phyloP scores from a whole-genome alignment of 2,797 vertebrate species.

The Mycteria americana region DNA sequence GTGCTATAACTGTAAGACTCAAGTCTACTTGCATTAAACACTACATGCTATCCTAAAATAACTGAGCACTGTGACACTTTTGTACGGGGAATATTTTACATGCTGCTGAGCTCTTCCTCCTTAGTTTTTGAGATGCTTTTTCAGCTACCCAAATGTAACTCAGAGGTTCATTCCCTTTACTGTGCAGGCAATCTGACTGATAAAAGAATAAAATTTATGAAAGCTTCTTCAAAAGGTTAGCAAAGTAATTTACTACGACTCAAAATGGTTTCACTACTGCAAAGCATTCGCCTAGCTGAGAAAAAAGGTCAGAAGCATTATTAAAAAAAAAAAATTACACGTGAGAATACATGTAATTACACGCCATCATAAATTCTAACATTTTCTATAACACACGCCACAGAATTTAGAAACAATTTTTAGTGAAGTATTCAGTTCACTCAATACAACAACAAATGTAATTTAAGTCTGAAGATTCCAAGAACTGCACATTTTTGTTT shows the following conservation, averaged over 20 bases:
- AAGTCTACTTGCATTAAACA: neutral
- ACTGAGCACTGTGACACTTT: neutral
- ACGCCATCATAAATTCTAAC: neutral
- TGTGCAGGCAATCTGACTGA: neutral
- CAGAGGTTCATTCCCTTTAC: neutral
- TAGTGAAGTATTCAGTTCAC: accelerated
- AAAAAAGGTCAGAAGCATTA: conserved; percentile 23
- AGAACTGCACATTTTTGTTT: neutral
- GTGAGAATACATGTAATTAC: neutral
- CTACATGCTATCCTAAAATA: neutral
- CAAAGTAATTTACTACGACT: conserved; percentile 5
- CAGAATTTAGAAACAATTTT: neutral
- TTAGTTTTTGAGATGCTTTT: neutral
- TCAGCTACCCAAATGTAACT: neutral
- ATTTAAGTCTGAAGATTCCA: neutral
- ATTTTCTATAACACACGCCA: neutral
- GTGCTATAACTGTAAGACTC: neutral
- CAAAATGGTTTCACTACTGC: neutral
- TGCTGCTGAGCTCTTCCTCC: neutral
- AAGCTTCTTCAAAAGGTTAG: conserved; percentile 17
- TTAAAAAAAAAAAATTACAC: neutral
- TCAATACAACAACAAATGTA: neutral
- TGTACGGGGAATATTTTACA: neutral
- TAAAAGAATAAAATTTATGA: conserved; percentile 1
- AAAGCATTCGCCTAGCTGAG: neutral